Base-by-base conservation (phyloP, 2,113 vertebrate species). In the Chlamydotis undulata region DNA sequence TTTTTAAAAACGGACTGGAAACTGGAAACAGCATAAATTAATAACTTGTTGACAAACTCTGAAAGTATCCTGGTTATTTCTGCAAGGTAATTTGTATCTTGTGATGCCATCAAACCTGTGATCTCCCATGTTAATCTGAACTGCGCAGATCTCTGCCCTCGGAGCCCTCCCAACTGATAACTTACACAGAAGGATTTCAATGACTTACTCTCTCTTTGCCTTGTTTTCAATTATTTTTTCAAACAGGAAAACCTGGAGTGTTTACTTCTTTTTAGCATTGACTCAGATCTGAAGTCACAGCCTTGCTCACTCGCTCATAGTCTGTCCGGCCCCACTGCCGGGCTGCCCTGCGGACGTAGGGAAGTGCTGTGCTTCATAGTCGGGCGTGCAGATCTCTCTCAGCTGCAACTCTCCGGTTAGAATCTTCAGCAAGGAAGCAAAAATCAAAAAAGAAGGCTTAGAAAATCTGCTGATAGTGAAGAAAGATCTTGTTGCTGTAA, bases 1-100 rank as follows among this genome's bases (percentile, higher is more conserved):
- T 75, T 68, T 88, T 57, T 26, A 31, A 87, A 93, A 84, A 7
- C 68, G 63, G 50, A 17, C 19, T 76, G 52, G 53, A 73, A 31
- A 14, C 18, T 80, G 75, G 83, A 75, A 77, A 76, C 87, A 96
- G 75, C 87, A 96, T 96, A 96, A 96, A 97, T 98, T 97, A 97
- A 91, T 95, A 91, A 95, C 97, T 97, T 97, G 97, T 87, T 95
- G 92, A 97, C 83, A 97, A 98, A 96, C 83, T 95, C 83, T 77
- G 92, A 23, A 96, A 98, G 85, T 95, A 92, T 96, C 96, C 97
- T 96, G 97, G n/a, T 80, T 97, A 94, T 96, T 97, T 97, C 96
- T 96, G 97, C 97, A 98, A 67, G 39, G 39, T 97, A 96, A 97
- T 97, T 98, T 85, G 95, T 95, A 85, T 94, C 95, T 97, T 96